phyloP scores from a whole-genome alignment of 2,113 vertebrate species.

The Tragelaphus buxtoni region DNA sequence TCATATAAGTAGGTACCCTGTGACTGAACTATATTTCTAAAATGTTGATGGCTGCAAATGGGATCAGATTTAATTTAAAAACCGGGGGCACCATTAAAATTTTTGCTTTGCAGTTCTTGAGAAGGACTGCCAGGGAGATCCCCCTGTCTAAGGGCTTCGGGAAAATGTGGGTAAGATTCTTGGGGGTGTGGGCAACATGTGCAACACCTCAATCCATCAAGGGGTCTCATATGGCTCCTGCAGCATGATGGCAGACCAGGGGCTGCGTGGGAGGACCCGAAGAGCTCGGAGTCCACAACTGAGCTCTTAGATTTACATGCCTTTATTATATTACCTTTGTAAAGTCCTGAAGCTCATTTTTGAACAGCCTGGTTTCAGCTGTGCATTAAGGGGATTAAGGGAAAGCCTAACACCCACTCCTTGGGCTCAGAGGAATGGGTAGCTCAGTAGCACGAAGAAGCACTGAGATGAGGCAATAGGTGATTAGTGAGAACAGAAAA shows the following conservation, averaged over 20 bases:
- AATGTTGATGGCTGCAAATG: background rate
- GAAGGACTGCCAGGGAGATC: background rate
- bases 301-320: background rate
- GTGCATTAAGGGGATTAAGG: background rate
- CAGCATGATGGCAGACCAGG: too few species aligned
- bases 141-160: background rate
- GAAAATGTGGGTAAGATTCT: background rate
- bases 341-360: background rate
- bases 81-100: background rate
- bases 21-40: background rate
- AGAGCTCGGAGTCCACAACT: background rate
- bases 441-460: background rate
- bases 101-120: background rate
- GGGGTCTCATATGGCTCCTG: background rate
- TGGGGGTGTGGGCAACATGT: fast-evolving
- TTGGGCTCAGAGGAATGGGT: background rate
- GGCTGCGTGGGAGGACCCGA: background rate
- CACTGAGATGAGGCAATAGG: background rate
- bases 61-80: background rate
- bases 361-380: background rate
- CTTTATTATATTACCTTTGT: background rate
- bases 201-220: too few species aligned
- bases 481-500: background rate
- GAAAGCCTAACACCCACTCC: background rate
- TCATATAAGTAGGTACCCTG: background rate